These are phyloP conservation scores for Sphaeramia orbicularis DNA, from an alignment of 2,797 vertebrate genomes.

Conservation along the genomic window DNA sequence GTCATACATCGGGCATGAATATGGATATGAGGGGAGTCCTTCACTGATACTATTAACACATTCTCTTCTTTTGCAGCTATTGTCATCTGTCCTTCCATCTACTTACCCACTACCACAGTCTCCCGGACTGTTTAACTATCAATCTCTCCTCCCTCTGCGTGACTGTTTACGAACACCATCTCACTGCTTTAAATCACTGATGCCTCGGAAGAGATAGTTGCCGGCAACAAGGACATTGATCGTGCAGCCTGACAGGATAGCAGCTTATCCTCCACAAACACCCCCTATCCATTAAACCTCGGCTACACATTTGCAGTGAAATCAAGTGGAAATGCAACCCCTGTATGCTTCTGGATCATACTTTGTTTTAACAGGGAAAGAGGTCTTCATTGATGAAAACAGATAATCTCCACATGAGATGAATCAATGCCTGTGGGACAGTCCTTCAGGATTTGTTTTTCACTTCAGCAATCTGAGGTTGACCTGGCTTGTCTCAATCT, in stretches of 20 bases:
- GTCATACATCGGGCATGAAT: conserved; percentile 45
- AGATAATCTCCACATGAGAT: conserved; percentile 17
- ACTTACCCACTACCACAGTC: conserved; percentile 14
- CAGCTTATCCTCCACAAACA: conserved; percentile 39
- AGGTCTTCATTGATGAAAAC: conserved; percentile 12
- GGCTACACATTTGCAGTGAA: conserved; percentile 42
- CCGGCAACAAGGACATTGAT: conserved; percentile 50
- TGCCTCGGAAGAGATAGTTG: conserved; percentile 33
- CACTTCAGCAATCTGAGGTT: conserved; percentile 29
- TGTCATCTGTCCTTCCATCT: conserved; percentile 29
- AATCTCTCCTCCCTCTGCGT: conserved; percentile 24
- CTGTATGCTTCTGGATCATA: conserved; percentile 25
- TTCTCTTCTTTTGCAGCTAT: conserved; percentile 13
- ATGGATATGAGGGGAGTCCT: conserved; percentile 33
- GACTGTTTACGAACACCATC: conserved; percentile 27
- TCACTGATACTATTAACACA: conserved; percentile 19
- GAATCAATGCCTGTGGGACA: conserved; percentile 42
- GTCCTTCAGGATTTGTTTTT: conserved; percentile 42
- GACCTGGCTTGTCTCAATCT: conserved; percentile 38
- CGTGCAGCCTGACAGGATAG: conserved; percentile 35
- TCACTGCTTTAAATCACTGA: conserved; percentile 46
- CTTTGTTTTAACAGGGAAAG: conserved; percentile 30
- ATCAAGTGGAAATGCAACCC: conserved; percentile 32
- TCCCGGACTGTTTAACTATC: conserved; percentile 36
- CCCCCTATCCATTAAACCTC: conserved; percentile 39